Base-by-base conservation (phyloP, 1,140 invertebrate species). In the Drosophila nannoptera region DNA sequence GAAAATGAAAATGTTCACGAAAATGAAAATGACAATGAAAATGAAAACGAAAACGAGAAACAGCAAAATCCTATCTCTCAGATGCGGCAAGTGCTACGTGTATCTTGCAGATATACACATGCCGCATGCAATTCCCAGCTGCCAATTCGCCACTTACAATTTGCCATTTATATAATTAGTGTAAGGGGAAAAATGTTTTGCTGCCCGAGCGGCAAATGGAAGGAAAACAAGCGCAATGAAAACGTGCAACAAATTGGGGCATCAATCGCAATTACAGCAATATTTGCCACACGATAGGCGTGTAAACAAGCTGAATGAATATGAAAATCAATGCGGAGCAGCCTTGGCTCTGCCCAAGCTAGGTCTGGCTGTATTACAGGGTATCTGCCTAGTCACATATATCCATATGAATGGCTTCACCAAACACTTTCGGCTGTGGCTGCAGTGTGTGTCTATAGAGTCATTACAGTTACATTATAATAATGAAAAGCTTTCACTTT, bases 181-280 rank as follows among this genome's bases (percentile, higher is more conserved):
- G 22, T 22, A 22, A 22, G 22, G 22, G 22, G 22, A 3, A 22
- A 22, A 22, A 22, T 22, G 22, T 22, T 22, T 9, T 46, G 7
- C 11, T 42, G 56, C 56, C 64, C 50, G 49, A 56, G 58, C 42
- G 50, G 73, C 68, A 80, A 81, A 80, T 80, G 73, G 76, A 83
- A 83, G 42, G 71, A 83, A 81, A 82, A 83, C 75, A 82, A 69
- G 74, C 49, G 68, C 58, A 78, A 78, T 63, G 78, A 82, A 74
- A 81, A 82, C 77, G 82, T 66, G 14, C 45, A 61, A 9, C 5
- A 7, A 8, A 32, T 4, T 16, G 16, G 6, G 29, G n/a, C 12
- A 67, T 9, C 43, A 58, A 55, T 33, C 63, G 59, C 48, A 46
- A 68, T 40, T 68, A 72, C 65, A 71, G 66, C 75, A 75, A 78